These are phyloP conservation scores for Ailuropoda melanoleuca DNA, from an alignment of 2,113 vertebrate species.

Conservation along the genomic window DNA sequence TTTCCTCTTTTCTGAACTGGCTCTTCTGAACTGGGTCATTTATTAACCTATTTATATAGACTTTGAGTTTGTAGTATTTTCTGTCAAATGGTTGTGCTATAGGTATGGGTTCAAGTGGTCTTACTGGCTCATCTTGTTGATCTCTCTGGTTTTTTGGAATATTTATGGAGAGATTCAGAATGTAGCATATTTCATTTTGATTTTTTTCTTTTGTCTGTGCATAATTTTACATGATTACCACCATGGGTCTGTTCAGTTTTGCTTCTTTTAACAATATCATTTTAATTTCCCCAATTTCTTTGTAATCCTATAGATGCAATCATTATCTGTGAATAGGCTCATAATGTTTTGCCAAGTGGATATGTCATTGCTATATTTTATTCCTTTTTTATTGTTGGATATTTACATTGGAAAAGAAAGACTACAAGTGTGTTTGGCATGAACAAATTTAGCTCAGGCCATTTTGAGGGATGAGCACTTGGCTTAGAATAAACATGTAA, in stretches of 20 bases:
- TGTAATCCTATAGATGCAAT: not conserved
- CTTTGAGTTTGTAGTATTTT: not conserved
- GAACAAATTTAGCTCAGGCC: not conserved
- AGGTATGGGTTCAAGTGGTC: not conserved
- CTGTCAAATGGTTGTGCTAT: not conserved
- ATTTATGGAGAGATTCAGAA: not conserved
- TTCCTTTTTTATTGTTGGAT: constrained; percentile 30
- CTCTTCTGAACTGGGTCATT: not conserved
- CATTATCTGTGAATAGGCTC: constrained; percentile 4
- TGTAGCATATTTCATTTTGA: not conserved
- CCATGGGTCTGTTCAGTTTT: not conserved
- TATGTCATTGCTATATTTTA: not conserved
- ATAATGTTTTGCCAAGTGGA: constrained; percentile 14
- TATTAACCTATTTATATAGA: not conserved
- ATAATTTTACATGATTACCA: not conserved
- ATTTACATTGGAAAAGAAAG: constrained; percentile 32
- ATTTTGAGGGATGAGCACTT: constrained; percentile 31
- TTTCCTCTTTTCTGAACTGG: not conserved
- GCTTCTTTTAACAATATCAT: constrained; percentile 19
- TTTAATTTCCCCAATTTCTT: constrained; percentile 24
- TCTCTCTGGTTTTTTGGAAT: not conserved
- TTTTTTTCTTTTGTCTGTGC: not conserved
- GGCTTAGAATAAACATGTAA: not conserved
- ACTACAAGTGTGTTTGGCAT: constrained; percentile 34
- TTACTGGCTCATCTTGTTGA: not conserved